These are phyloP conservation scores for Cherax destructor DNA, from an alignment of 1,140 invertebrate species.

Conservation along the genomic window DNA sequence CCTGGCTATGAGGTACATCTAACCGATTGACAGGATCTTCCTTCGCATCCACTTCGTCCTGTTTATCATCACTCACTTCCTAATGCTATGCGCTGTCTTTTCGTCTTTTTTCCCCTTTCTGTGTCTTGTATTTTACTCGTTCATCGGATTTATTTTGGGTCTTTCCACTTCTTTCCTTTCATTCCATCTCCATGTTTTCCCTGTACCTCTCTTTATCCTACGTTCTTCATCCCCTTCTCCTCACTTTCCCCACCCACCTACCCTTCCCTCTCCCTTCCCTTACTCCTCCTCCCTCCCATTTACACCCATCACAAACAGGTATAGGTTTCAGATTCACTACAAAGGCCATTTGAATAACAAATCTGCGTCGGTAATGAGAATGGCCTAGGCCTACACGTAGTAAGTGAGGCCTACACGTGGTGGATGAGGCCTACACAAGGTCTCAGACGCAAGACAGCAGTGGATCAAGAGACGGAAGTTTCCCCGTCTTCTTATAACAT, in stretches of 20 bases:
- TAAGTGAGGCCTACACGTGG: background rate
- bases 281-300: background rate
- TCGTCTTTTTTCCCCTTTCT: background rate
- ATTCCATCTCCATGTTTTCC: background rate
- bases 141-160: too few species aligned
- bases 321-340: constrained; percentile 39
- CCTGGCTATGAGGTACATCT: too few species aligned
- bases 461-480: too few species aligned
- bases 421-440: too few species aligned
- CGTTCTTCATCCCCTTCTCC: constrained; percentile 13
- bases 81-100: background rate
- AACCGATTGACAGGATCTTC: too few species aligned
- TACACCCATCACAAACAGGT: constrained; percentile 1
- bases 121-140: background rate
- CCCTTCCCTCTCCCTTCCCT: constrained; percentile 15
- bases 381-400: constrained; percentile 10
- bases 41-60: background rate
- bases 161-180: background rate
- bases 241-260: background rate
- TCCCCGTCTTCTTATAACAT: too few species aligned
- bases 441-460: too few species aligned
- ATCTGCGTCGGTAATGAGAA: constrained; percentile 39
- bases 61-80: background rate
- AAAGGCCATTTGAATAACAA: constrained; percentile 32
- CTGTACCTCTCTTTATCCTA: background rate